Base-by-base conservation (phyloP, 1,140 invertebrate genomes). In the Psilanteris sp. region DNA sequence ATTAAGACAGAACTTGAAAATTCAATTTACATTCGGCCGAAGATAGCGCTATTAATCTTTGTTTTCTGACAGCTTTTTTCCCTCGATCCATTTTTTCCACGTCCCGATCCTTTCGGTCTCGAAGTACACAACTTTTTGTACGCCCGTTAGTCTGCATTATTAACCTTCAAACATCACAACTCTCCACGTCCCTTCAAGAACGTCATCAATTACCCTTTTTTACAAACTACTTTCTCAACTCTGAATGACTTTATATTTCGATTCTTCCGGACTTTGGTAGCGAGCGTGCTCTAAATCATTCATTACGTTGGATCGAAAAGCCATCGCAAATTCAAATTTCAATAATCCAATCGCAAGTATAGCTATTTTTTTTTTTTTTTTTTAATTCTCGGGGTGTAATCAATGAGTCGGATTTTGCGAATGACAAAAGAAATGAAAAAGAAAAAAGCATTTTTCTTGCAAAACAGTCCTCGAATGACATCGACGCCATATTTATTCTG, bases 121-220 rank as follows among this genome's bases (percentile, higher is more conserved):
- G 41, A 57, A 72, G 43, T 37, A 55, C 41, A 57, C 26, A 31
- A 34, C 31, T 62, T 72, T 62, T 62, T 55, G 10, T 31, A 34
- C 4, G 7, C 0, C 8, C 24, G 20, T 34, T 11, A 24, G 41
- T 62, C 48, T 61, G 67, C 48, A 62, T 71, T 71, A 71, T 71
- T 71, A 71, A 71, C 67, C 46, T 71, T 37, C 55, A 13, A 71
- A 71, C 24, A 71, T 32, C 46, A 14, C 20, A 14, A 14, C 41
- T 34, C 11, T 11, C 22, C 3, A 34, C 8, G 9, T 4, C 6
- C 9, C 22, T 48, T 9, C 13, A n/a, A n/a, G n/a, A 14, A 24
- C 3, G 22, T 52, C 22, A 61, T 71, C 67, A 71, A 71, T 71
- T 55, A 71, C 34, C 18, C 1, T 61, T 59, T 70, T 68, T 61